Conservation (phyloP, 1,140 invertebrate species). For the Chironomus tepperi region DNA sequence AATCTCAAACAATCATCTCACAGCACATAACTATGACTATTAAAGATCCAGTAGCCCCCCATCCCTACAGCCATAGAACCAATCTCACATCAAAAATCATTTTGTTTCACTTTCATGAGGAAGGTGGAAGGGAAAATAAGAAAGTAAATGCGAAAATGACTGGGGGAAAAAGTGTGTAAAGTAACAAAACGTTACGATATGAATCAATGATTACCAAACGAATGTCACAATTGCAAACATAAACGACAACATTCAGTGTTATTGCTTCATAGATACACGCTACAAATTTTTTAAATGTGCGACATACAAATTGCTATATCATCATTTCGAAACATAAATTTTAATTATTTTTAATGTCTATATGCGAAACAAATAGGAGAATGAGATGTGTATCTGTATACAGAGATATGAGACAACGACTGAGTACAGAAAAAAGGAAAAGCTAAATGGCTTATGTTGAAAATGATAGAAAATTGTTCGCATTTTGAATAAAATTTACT, state of each 20-base stretch:
- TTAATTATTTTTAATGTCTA: conserved; percentile 18
- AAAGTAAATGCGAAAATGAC: neutral
- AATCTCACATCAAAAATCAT: conserved; percentile 19
- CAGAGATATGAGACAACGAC: neutral
- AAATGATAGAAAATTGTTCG: neutral
- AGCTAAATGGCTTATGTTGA: neutral
- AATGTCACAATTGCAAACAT: conserved; percentile 17
- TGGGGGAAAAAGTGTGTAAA: neutral
- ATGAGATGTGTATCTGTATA: no score
- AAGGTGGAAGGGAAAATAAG: no score
- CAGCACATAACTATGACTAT: no score
- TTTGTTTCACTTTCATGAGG: neutral
- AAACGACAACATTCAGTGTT: neutral
- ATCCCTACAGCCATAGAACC: neutral
- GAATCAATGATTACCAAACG: conserved; percentile 16
- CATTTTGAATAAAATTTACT: neutral
- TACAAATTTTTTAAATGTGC: neutral
- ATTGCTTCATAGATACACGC: neutral
- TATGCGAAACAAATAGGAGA: neutral
- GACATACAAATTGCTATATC: conserved; percentile 3
- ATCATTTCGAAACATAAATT: conserved; percentile 18
- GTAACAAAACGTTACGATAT: neutral
- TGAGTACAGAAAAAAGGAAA: neutral
- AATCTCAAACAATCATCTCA: no score
- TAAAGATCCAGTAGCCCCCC: no score